Percentiles rank a stretch among this genome's conserved stretches.
Evolutionary conservation across 2,888 invertebrate species (phyloP).

Genomic region (Trissoscelio sp.): DNA sequence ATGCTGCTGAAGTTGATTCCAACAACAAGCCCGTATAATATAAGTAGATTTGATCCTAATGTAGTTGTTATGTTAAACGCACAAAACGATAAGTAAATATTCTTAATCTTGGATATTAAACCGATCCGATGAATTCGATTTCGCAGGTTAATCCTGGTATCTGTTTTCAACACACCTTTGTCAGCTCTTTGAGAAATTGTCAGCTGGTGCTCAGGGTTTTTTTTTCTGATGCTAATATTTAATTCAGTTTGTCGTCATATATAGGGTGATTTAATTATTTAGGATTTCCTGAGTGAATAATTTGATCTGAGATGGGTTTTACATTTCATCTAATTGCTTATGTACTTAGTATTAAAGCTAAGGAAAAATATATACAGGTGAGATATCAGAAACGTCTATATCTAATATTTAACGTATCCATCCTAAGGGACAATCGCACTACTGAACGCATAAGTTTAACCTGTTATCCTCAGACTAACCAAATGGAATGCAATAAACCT

Average conservation of each 20-base stretch:
- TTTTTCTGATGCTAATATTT: not conserved
- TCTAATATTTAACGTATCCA: constrained; percentile 33
- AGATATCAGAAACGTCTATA: not conserved
- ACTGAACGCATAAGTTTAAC: constrained; percentile 48
- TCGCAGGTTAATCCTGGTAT: constrained; percentile 23
- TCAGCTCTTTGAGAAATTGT: constrained; percentile 5
- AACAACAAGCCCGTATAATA: constrained; percentile 72
- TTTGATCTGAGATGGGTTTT: not conserved
- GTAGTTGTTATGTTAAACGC: too few species aligned
- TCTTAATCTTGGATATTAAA: constrained; percentile 25
- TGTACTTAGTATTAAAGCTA: too few species aligned
- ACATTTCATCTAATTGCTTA: too few species aligned
- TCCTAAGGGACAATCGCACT: constrained; percentile 36
- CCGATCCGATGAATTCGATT: constrained; percentile 41
- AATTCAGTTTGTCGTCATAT: not conserved
- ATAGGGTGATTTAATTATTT: not conserved
- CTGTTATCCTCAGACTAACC: constrained; percentile 61
- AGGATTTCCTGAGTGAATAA: not conserved
- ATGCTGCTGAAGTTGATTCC: constrained; percentile 69
- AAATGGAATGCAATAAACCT: constrained; percentile 64
- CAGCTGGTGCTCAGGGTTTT: not conserved
- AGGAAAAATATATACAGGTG: too few species aligned
- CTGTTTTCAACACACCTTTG: constrained; percentile 36
- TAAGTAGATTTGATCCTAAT: constrained; percentile 71
- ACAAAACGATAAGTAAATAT: too few species aligned